A percentile compares a stretch with the other conserved stretches of the same genome.
Evolutionary conservation across 2,797 vertebrate genomes (phyloP).

Genomic region (Otus scops): DNA sequence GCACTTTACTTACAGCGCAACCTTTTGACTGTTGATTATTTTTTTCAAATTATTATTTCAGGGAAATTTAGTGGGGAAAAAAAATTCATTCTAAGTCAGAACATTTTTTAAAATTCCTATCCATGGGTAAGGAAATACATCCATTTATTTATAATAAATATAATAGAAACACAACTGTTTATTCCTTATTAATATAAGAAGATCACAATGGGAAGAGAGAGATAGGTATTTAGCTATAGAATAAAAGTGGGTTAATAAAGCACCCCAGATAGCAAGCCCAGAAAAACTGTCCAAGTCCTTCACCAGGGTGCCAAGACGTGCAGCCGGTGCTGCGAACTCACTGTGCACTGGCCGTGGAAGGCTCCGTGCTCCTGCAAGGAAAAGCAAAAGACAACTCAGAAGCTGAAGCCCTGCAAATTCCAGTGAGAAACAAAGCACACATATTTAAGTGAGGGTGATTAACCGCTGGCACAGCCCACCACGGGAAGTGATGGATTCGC

Average conservation of each 20-base stretch:
- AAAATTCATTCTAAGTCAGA: not conserved
- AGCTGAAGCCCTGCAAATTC: not conserved
- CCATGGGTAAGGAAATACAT: rapidly evolving
- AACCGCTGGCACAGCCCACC: not conserved
- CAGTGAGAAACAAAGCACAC: not conserved
- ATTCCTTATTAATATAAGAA: not conserved
- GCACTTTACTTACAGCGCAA: not conserved
- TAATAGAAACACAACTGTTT: not conserved
- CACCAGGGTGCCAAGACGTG: not conserved
- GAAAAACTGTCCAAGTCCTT: not conserved
- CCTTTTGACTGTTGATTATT: not conserved
- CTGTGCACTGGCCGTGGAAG: rapidly evolving
- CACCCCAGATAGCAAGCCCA: not conserved
- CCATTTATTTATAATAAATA: not conserved
- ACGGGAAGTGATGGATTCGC: constrained; percentile 4
- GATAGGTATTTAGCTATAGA: not conserved
- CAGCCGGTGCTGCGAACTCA: rapidly evolving
- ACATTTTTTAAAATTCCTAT: not conserved
- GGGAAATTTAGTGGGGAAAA: not conserved
- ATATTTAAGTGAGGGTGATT: constrained; percentile 4
- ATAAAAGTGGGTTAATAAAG: not conserved
- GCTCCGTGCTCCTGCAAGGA: not conserved
- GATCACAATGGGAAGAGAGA: not conserved
- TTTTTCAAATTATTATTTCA: not conserved
- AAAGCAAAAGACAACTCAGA: not conserved